phyloP scores from a whole-genome alignment of 2,113 vertebrate genomes.

The Tachysurus vachellii region DNA sequence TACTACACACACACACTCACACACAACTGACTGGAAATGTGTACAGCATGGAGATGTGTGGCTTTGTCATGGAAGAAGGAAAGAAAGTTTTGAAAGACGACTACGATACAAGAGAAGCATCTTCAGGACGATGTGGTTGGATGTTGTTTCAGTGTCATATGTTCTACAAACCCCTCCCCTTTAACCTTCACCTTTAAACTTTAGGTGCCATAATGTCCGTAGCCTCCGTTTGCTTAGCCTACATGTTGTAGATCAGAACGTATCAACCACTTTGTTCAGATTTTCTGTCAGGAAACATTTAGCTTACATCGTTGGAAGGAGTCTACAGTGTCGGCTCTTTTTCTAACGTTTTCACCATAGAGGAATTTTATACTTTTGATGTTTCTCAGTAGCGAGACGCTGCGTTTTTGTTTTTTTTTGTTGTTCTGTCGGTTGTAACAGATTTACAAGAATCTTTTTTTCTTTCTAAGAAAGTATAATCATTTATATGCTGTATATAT shows the following conservation, averaged over 20 bases:
- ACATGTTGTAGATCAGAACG: not conserved
- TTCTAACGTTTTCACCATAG: not conserved
- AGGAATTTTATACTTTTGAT: not conserved
- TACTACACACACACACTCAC: constrained; percentile 49
- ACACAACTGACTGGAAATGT: constrained; percentile 3
- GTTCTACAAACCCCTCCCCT: not conserved
- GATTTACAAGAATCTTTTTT: too few relatives aligned
- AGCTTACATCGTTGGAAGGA: not conserved
- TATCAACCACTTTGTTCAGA: not conserved
- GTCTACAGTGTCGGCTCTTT: not conserved
- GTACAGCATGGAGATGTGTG: not conserved
- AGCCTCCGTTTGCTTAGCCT: not conserved
- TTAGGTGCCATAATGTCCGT: not conserved
- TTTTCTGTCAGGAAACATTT: not conserved
- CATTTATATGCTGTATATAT: too few relatives aligned
- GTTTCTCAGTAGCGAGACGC: too few relatives aligned
- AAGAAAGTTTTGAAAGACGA: not conserved
- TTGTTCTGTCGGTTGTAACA: too few relatives aligned
- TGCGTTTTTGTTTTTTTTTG: too few relatives aligned
- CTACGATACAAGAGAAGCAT: not conserved
- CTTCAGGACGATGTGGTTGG: not conserved
- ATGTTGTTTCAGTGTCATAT: not conserved
- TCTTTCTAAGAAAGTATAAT: too few relatives aligned
- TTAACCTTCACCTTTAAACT: not conserved
- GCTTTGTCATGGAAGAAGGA: too few relatives aligned